A percentile compares a stretch with the other conserved stretches of the same genome.
These are phyloP conservation scores for Asobara japonica DNA, from an alignment of 1,140 invertebrate genomes.

Conservation along the genomic window DNA sequence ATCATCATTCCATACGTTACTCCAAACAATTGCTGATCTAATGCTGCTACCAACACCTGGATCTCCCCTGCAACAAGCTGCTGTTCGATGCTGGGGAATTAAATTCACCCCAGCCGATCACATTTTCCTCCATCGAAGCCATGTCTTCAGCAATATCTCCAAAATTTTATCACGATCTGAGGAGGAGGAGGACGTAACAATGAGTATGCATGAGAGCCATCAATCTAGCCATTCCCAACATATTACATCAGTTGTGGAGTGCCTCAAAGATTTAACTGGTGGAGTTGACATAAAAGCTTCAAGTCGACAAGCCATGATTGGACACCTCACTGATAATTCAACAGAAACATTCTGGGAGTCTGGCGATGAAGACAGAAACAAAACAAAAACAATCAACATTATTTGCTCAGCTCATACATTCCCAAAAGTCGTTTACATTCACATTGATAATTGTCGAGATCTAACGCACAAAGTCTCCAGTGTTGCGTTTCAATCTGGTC, in stretches of 20 bases:
- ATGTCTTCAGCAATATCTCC: conserved; percentile 96
- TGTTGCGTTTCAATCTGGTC: conserved; percentile 83
- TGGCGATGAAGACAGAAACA: conserved; percentile 94
- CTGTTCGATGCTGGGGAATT: conserved; percentile 92
- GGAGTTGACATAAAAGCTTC: conserved; percentile 87
- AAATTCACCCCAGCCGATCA: conserved; percentile 90
- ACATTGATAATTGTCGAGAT: conserved; percentile 94
- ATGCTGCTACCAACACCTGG: conserved; percentile 90
- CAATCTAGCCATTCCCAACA: conserved; percentile 63
- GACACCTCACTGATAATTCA: conserved; percentile 90
- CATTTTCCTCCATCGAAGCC: conserved; percentile 89
- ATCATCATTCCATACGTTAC: conserved; percentile 84
- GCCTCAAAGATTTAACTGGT: conserved; percentile 78
- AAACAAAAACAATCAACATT: conserved; percentile 82
- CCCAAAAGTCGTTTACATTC: conserved; percentile 81
- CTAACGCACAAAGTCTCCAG: conserved; percentile 88
- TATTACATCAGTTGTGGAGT: conserved; percentile 71
- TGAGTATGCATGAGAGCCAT: conserved; percentile 73
- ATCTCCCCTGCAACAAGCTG: conserved; percentile 89
- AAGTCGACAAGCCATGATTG: conserved; percentile 92
- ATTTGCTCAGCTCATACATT: conserved; percentile 68
- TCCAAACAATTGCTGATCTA: conserved; percentile 92
- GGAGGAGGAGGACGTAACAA: conserved; percentile 73
- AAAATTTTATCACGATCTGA: conserved; percentile 94
- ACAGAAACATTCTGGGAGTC: conserved; percentile 99